Percentiles rank a stretch among this genome's conserved stretches.
Conservation (phyloP, 2,113 vertebrate genomes). For the Cnemophilus loriae region DNA sequence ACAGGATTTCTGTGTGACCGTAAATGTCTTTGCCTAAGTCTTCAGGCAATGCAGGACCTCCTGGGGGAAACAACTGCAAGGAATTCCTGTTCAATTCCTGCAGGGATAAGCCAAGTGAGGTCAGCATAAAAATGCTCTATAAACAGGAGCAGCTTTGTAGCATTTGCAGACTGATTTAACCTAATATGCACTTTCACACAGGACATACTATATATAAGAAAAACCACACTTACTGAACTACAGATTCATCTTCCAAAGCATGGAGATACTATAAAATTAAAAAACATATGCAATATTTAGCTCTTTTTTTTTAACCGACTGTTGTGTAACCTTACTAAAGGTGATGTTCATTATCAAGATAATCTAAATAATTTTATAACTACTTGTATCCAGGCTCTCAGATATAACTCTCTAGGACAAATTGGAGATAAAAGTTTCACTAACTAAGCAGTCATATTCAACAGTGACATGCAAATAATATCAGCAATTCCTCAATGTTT, state of each 20-base stretch:
- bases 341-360: not conserved
- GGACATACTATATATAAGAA: not conserved
- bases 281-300: not conserved
- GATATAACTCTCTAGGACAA: not conserved
- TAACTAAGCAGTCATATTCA: not conserved
- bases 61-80: not conserved
- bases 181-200: not conserved
- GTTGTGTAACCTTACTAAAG: not conserved
- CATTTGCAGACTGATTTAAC: not conserved
- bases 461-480: not conserved
- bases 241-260: not conserved
- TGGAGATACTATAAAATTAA: not conserved
- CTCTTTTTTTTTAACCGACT: not conserved
- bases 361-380: not conserved
- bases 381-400: not conserved
- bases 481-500: not conserved
- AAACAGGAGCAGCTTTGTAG: not conserved
- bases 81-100: not conserved
- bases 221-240: not conserved
- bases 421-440: not conserved
- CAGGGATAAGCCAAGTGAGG: not conserved
- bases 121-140: not conserved
- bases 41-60: not conserved
- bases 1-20: not conserved
- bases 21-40: not conserved